Conservation (phyloP, 1,140 invertebrate species). For the Pectinophora gossypiella region DNA sequence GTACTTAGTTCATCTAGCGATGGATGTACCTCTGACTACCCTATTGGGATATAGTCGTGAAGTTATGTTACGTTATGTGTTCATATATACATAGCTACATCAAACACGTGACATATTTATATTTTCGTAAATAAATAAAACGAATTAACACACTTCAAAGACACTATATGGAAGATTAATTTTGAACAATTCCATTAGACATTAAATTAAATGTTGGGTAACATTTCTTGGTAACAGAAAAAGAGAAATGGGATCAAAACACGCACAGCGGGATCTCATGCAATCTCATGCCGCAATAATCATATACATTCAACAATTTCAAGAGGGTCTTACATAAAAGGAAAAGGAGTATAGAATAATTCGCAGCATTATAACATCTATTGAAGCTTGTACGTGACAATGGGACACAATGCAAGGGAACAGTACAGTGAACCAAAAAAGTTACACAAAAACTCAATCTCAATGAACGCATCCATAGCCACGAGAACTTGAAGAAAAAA, state of each 20-base stretch:
- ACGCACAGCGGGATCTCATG: not conserved
- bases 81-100: too few species aligned
- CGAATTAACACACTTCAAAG: not conserved
- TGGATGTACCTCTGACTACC: too few species aligned
- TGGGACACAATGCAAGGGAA: not conserved
- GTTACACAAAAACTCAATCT: not conserved
- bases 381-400: conserved; percentile 1
- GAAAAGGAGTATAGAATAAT: not conserved
- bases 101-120: too few species aligned
- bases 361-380: conserved; percentile 7
- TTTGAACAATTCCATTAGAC: too few species aligned
- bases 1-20: too few species aligned
- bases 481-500: not conserved
- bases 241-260: not conserved
- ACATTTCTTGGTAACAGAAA: not conserved
- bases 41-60: too few species aligned
- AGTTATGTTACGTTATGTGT: too few species aligned
- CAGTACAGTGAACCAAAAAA: not conserved
- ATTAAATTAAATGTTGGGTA: too few species aligned
- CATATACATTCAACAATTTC: not conserved
- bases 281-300: not conserved
- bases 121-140: not conserved
- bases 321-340: not conserved
- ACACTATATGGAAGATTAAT: too few species aligned
- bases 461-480: too few species aligned